A percentile compares a stretch with the other conserved stretches of the same genome.
Evolutionary conservation across 2,113 vertebrate genomes (phyloP).

Genomic region (Ploceus nigricollis): DNA sequence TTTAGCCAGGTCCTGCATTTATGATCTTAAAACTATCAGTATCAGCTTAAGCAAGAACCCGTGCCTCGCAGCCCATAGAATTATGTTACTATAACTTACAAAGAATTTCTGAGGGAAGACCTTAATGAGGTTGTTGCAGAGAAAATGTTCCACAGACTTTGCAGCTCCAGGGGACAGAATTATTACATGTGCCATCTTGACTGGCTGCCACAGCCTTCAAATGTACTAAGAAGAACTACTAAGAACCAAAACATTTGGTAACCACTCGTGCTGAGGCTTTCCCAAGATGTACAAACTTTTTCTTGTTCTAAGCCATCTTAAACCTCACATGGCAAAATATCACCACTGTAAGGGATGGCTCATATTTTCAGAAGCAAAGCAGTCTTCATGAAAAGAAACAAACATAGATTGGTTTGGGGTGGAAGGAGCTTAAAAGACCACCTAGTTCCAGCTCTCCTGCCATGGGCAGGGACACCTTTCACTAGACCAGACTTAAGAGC

Average conservation of each 20-base stretch:
- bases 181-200: not conserved
- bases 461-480: not conserved
- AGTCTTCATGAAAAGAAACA: not conserved
- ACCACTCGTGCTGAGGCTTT: not conserved
- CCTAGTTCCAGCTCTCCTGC: not conserved
- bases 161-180: not conserved
- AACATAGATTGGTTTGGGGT: not conserved
- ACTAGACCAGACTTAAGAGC: not conserved
- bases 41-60: not conserved
- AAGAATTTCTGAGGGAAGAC: not conserved
- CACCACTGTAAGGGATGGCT: not conserved
- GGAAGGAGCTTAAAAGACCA: not conserved
- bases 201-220: not conserved
- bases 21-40: not conserved
- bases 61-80: not conserved
- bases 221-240: not conserved
- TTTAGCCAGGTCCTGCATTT: not conserved
- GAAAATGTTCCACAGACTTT: not conserved
- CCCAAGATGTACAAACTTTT: not conserved
- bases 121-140: not conserved
- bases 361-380: not conserved
- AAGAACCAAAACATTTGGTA: not conserved
- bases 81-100: not conserved
- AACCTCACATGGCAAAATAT: not conserved
- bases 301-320: not conserved